These are phyloP conservation scores for Drosophila mojavensis DNA, from an alignment of 1,140 invertebrate species.

Conservation along the genomic window DNA sequence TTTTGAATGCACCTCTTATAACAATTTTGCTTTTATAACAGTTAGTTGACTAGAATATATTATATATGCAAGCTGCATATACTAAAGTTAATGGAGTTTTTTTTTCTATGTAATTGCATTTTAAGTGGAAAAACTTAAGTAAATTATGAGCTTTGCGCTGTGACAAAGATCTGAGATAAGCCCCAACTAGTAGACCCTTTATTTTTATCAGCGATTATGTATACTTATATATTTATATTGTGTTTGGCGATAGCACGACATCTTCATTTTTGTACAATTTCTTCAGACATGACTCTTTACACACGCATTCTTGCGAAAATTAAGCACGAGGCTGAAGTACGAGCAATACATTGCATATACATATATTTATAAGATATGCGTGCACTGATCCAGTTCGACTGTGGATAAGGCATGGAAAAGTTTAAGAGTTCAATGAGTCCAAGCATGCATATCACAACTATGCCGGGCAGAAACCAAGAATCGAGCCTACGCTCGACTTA, in stretches of 20 bases:
- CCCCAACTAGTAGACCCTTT: slow-evolving; percentile 2
- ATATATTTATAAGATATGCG: slow-evolving; percentile 48
- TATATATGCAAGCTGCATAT: too few species aligned
- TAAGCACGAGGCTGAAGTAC: slow-evolving; percentile 49
- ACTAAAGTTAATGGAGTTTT: not conserved
- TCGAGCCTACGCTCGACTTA: not conserved
- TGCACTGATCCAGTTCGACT: slow-evolving; percentile 40
- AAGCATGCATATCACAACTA: slow-evolving; percentile 13
- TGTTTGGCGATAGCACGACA: slow-evolving; percentile 37
- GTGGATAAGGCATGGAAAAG: slow-evolving; percentile 39
- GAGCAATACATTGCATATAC: slow-evolving; percentile 38
- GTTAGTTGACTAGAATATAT: too few species aligned
- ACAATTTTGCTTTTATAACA: too few species aligned
- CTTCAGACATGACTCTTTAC: slow-evolving; percentile 21
- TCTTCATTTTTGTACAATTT: slow-evolving; percentile 51
- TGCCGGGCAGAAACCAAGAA: slow-evolving; percentile 16
- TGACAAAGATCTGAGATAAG: slow-evolving; percentile 24
- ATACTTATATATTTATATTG: not conserved
- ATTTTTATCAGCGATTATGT: slow-evolving; percentile 12
- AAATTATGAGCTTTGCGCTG: not conserved
- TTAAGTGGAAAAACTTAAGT: slow-evolving; percentile 27
- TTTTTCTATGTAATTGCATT: not conserved
- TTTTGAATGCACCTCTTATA: too few species aligned
- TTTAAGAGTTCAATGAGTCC: slow-evolving; percentile 23
- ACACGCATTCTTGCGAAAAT: slow-evolving; percentile 62